Conservation (phyloP, 2,797 vertebrate genomes). For the Epinephelus malabaricus region DNA sequence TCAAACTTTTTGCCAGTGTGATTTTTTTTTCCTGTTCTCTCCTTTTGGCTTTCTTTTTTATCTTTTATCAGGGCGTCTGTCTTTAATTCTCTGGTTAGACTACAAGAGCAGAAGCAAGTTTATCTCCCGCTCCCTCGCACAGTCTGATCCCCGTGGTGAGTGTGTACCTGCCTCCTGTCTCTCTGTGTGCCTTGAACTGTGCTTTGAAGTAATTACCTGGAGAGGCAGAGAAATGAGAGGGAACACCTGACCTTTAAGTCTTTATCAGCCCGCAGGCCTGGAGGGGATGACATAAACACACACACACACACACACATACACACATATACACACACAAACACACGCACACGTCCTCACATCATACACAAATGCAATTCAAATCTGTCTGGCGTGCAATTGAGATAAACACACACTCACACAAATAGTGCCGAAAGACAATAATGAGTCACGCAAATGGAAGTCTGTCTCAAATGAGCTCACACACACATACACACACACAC, state of each 20-base stretch:
- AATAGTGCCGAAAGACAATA: constrained; percentile 40
- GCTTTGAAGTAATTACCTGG: constrained; percentile 79
- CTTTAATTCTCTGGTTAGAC: constrained; percentile 66
- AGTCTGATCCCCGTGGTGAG: constrained; percentile 61
- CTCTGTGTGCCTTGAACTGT: constrained; percentile 69
- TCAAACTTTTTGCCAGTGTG: constrained; percentile 10
- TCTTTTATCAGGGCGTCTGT: constrained; percentile 54
- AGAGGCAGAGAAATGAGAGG: constrained; percentile 71
- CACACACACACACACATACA: constrained; percentile 34
- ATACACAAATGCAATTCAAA: constrained; percentile 45
- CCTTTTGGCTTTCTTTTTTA: constrained; percentile 40
- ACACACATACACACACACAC: too few relatives aligned
- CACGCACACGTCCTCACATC: constrained; percentile 9
- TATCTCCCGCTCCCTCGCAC: constrained; percentile 55
- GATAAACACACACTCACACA: constrained; percentile 34
- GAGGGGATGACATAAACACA: constrained; percentile 31
- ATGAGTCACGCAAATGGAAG: constrained; percentile 40
- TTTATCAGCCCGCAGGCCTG: constrained; percentile 64
- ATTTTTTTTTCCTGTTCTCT: neutral
- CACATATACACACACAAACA: constrained; percentile 14
- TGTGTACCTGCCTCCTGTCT: constrained; percentile 64
- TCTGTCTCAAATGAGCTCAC: constrained; percentile 20
- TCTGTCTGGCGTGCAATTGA: constrained; percentile 27
- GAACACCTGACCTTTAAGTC: constrained; percentile 79
- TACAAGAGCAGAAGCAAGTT: constrained; percentile 58